Evolutionary conservation across 2,888 invertebrate genomes (phyloP), one percentile per base, ranked within the genome.

Genomic region (Tanytarsus gracilentus): DNA sequence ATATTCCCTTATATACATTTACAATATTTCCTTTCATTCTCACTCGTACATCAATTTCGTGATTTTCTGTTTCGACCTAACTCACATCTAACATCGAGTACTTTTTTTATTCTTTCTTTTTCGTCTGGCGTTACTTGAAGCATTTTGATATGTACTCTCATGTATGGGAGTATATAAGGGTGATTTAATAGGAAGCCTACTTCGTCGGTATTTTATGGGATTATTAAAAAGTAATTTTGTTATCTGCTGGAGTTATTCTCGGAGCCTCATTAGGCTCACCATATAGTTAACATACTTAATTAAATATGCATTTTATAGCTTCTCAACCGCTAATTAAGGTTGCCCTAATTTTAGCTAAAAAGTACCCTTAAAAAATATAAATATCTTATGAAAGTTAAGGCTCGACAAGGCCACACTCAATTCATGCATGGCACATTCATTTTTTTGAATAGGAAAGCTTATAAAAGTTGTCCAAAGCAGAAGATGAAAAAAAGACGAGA

Each of bases 21-120:
- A n/a, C n/a, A n/a, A 33, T 11, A n/a, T 33, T 52, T 39, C 21
- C 55, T 25, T 39, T 55, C 55, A 18, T 27, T 55, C 55, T 39
- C 36, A 23, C 55, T n/a, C 26, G 27, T 26, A 27, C 26, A 25
- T 14, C 26, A 49, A 25, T 55, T 55, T 16, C 18, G 9, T 40
- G 25, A 55, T 55, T 55, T 55, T 55, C 40, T 55, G 55, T 55
- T 55, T 55, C 55, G 18, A 55, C n/a, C 40, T 27, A 40, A 40
- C 55, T 36, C 23, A 44, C 27, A 55, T 39, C 23, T 16, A 33
- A 18, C 27, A 52, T 29, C 25, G 36, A 18, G 51, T 51, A 51
- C 29, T 51, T 29, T 51, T 29, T 29, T 51, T 29, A 36, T 14
- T 36, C 14, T 33, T 33, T 33, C 14, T 8, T 33, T 33, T 33